Evolutionary conservation across 2,113 vertebrate genomes (phyloP).

Genomic region (Amblyopsis rosae): DNA sequence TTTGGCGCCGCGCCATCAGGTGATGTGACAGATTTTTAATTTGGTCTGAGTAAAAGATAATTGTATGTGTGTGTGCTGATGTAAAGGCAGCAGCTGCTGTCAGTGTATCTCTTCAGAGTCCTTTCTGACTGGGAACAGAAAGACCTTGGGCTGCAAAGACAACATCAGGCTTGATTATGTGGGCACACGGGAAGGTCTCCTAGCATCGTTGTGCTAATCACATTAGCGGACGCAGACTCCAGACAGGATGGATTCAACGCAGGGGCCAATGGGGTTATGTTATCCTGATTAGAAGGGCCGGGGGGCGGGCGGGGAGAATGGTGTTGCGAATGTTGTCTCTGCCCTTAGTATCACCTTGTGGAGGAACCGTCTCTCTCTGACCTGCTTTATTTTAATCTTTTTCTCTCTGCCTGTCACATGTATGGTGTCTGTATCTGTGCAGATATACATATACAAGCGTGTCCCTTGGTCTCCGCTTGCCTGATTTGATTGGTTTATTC

Average conservation of each 20-base stretch:
- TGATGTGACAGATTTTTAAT: slow-evolving; percentile 37
- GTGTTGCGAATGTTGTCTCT: slow-evolving; percentile 46
- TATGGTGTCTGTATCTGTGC: slow-evolving; percentile 4
- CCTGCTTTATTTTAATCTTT: slow-evolving; percentile 16
- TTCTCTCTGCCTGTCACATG: background rate
- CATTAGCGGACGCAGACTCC: slow-evolving; percentile 63
- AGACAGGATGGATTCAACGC: slow-evolving; percentile 65
- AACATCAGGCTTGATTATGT: slow-evolving; percentile 60
- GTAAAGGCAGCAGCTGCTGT: slow-evolving; percentile 48
- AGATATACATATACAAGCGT: slow-evolving; percentile 21
- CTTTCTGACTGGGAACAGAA: slow-evolving; percentile 58
- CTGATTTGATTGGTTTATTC: background rate
- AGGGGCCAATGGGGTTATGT: slow-evolving; percentile 67
- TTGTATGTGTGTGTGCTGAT: slow-evolving; percentile 55
- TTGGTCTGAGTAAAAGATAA: slow-evolving; percentile 48
- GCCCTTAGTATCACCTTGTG: slow-evolving; percentile 46
- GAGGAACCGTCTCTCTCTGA: slow-evolving; percentile 27
- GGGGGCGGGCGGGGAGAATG: background rate
- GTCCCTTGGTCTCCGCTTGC: slow-evolving; percentile 1
- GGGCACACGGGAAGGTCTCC: slow-evolving; percentile 66
- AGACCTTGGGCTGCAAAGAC: slow-evolving; percentile 69
- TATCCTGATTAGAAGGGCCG: slow-evolving; percentile 66
- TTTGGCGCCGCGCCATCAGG: slow-evolving; percentile 19
- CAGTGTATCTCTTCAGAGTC: slow-evolving; percentile 40
- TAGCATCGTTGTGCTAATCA: slow-evolving; percentile 70